These are phyloP conservation scores for Ariolimax columbianus DNA, from an alignment of 2,888 invertebrate genomes.

Conservation along the genomic window DNA sequence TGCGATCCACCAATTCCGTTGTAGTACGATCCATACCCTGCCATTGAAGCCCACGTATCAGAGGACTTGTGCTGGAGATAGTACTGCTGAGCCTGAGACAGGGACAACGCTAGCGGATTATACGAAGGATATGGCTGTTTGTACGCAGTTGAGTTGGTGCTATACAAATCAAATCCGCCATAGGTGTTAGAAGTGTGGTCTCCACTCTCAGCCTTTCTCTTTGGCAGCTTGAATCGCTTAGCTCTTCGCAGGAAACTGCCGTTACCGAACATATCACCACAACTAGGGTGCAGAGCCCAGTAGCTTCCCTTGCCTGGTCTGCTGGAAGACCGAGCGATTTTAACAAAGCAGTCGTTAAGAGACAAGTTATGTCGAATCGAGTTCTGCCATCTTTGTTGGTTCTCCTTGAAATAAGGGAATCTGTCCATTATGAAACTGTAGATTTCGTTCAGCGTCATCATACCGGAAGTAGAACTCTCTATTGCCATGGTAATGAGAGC, in stretches of 20 bases:
- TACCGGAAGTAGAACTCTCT: conserved; percentile 97
- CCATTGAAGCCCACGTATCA: conserved; percentile 28
- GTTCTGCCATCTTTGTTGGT: conserved; percentile 86
- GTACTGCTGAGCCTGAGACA: conserved; percentile 66
- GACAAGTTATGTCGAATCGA: conserved; percentile 90
- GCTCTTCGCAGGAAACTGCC: conserved; percentile 77
- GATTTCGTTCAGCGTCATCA: conserved; percentile 92
- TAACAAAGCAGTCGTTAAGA: conserved; percentile 97
- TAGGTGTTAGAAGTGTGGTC: conserved; percentile 68
- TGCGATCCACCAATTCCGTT: conserved; percentile 21
- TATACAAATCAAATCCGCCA: conserved; percentile 70
- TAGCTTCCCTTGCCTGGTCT: conserved; percentile 78
- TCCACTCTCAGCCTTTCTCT: conserved; percentile 56
- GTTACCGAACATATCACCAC: conserved; percentile 79
- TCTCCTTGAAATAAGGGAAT: conserved; percentile 88
- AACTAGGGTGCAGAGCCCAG: conserved; percentile 77
- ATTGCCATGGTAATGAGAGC: conserved; percentile 99
- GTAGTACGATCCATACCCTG: conserved; percentile 30
- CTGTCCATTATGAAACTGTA: conserved; percentile 90
- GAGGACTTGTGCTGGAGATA: conserved; percentile 54
- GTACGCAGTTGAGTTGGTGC: conserved; percentile 60
- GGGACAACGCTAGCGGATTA: conserved; percentile 61
- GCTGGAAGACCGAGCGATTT: conserved; percentile 83
- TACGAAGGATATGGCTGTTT: conserved; percentile 68
- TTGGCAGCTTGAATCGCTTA: conserved; percentile 75